phyloP scores from a whole-genome alignment of 2,113 vertebrate species.

The Ochotona curzoniae region DNA sequence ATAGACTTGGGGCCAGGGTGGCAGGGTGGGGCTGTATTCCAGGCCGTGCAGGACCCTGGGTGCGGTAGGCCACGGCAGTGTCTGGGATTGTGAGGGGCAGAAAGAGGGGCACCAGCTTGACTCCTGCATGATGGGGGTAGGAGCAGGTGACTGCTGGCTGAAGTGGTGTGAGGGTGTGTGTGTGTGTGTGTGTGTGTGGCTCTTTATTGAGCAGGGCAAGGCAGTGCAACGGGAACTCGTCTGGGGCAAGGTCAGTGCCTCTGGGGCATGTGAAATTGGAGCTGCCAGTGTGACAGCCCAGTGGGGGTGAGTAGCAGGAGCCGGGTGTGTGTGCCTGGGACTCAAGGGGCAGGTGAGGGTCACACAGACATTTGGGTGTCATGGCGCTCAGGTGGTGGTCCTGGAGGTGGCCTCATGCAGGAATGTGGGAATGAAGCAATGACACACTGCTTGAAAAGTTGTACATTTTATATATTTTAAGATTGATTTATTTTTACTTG shows the following conservation, averaged over 20 bases:
- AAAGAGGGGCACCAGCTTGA: neutral
- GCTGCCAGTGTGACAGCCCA: neutral
- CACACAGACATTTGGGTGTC: neutral
- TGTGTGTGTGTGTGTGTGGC: neutral
- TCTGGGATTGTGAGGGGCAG: neutral
- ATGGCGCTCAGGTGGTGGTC: neutral
- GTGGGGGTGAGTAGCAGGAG: neutral
- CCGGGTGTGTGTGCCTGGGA: neutral
- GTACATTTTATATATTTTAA: neutral
- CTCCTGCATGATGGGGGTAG: neutral
- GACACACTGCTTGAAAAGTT: neutral
- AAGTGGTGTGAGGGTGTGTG: neutral
- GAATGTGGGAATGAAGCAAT: neutral
- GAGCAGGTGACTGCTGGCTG: neutral
- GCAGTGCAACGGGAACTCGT: neutral
- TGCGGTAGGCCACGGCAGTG: too few relatives aligned
- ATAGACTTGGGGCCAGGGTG: neutral
- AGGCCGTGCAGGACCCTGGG: neutral
- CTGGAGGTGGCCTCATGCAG: neutral
- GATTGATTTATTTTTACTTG: too few relatives aligned
- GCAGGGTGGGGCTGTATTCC: fast-evolving
- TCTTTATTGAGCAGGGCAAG: neutral
- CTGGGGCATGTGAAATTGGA: neutral
- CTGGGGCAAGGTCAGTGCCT: neutral
- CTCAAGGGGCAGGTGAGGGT: neutral